Conservation (phyloP, 2,113 vertebrate species). For the Hippolais icterina region DNA sequence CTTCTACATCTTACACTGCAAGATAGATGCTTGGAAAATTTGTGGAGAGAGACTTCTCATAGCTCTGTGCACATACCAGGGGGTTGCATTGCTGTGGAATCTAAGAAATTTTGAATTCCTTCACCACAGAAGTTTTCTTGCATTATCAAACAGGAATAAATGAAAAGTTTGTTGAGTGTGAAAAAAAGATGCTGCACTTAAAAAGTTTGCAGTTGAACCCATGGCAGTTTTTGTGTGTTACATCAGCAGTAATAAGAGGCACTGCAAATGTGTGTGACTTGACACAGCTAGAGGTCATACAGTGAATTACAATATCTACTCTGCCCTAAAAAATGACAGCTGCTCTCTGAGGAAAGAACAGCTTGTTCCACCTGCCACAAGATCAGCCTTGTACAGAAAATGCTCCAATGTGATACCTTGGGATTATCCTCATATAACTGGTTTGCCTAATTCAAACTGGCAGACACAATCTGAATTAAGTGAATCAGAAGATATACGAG, state of each 20-base stretch:
- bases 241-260: neutral
- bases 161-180: neutral
- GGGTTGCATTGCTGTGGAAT: neutral
- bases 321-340: neutral
- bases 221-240: neutral
- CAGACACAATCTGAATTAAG: conserved; percentile 15
- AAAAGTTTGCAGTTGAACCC: neutral
- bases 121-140: neutral
- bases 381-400: neutral
- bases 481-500: neutral
- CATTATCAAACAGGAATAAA: neutral
- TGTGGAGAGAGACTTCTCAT: neutral
- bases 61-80: neutral
- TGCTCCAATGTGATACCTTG: neutral
- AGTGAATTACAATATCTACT: neutral
- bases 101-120: neutral
- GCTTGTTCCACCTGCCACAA: conserved; percentile 27
- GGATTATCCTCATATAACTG: neutral
- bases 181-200: neutral
- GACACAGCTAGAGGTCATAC: neutral
- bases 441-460: neutral
- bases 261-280: neutral
- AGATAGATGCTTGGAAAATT: neutral
- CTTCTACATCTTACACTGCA: neutral
- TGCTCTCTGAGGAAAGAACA: neutral